Evolutionary conservation across 2,113 vertebrate species (phyloP).

Genomic region (Oxyura jamaicensis): DNA sequence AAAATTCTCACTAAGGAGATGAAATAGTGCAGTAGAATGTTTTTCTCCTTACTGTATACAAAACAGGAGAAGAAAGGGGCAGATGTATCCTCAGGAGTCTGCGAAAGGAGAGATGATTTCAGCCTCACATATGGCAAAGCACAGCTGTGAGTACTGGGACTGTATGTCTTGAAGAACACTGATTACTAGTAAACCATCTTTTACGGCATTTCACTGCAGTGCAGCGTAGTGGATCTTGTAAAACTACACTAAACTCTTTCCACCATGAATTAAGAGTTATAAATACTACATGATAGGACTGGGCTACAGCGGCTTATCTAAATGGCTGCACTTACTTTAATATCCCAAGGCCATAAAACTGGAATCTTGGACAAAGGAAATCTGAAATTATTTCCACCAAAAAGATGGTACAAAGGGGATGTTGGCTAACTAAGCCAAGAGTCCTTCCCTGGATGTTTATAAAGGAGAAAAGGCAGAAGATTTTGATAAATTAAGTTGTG

Average conservation of each 20-base stretch:
- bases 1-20: not conserved
- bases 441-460: not conserved
- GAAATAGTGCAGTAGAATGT: not conserved
- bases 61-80: not conserved
- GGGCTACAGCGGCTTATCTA: not conserved
- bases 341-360: not conserved
- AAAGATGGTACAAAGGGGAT: not conserved
- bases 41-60: not conserved
- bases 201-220: not conserved
- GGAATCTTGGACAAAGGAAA: not conserved
- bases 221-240: not conserved
- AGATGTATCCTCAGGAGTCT: not conserved
- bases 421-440: not conserved
- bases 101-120: not conserved
- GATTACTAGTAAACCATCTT: not conserved
- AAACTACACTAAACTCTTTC: not conserved
- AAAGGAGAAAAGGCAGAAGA: not conserved
- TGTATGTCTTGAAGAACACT: not conserved
- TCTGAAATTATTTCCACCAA: not conserved
- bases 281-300: not conserved
- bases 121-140: not conserved
- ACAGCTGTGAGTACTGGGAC: fast-evolving
- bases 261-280: not conserved
- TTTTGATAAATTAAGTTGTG: not conserved
- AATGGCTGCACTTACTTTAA: not conserved